Base-by-base conservation (phyloP, 2,888 invertebrate species). In the Mesochorus sp. region DNA sequence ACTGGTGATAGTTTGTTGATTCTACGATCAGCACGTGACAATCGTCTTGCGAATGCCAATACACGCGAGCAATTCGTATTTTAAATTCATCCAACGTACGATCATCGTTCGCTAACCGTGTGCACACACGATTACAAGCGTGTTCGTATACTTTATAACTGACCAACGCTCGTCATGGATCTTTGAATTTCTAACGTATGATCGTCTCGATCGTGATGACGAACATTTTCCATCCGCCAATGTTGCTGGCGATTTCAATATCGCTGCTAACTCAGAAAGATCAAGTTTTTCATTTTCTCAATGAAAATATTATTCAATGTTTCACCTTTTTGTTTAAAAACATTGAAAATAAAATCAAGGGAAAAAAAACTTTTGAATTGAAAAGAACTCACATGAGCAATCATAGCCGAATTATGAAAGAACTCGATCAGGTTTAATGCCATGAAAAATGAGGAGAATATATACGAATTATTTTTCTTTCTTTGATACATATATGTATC, bases 91-190 rank as follows among this genome's bases (percentile, higher is more conserved):
- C 44, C 17, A 34, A 19, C 70, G 77, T 68, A 53, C 61, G 14
- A 34, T 34, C 10, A 64, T 57, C 64, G 39, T 57, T 70, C 64
- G 66, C 72, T 72, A 76, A 59, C 44, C 66, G 71, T 71, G 67
- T 42, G 17, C 12, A 64, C 47, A 1, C 31, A 57, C 57, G 57
- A 53, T n/a, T 53, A n/a, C n/a, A n/a, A n/a, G 42, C 61, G 42
- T 28, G 14, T 61, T 28, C 6, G 26, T 12, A 6, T 19, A n/a
- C 53, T 1, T 39, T 14, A 12, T 17, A 55, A 4, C 14, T 21
- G 6, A 34, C 34, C 14, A 34, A 26, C 34, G 4, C 47, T 28
- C 17, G 37, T 49, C 39, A 39, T 49, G 49, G 12, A 49, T 17
- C 37, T 39, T 14, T 17, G 51, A 3, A 51, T 17, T 10, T 61